These are phyloP conservation scores for Desmodus rotundus DNA, from an alignment of 2,113 vertebrate species.

Conservation along the genomic window DNA sequence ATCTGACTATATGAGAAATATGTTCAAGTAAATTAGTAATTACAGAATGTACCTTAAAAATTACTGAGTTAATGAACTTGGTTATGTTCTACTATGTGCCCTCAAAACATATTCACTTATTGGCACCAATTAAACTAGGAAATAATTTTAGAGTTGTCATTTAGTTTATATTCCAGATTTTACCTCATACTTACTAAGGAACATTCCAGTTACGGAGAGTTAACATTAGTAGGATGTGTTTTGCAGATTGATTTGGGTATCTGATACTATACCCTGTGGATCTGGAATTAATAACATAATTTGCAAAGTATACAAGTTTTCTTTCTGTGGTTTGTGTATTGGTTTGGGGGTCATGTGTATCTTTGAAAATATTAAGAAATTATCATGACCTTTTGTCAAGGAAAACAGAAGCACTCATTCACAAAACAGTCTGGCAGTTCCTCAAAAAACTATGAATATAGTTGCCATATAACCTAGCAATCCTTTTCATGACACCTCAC, in stretches of 20 bases:
- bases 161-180: background rate
- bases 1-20: background rate
- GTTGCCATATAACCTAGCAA: no score
- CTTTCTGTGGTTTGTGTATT: background rate
- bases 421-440: no score
- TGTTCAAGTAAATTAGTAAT: background rate
- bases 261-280: background rate
- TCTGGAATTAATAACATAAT: background rate
- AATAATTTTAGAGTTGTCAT: background rate
- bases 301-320: background rate
- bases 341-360: background rate
- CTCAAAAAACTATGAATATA: no score
- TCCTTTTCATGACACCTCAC: no score
- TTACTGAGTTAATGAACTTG: background rate
- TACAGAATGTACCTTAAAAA: background rate
- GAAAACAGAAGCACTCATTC: background rate
- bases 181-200: background rate
- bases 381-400: background rate
- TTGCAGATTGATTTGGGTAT: background rate
- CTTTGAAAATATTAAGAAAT: background rate
- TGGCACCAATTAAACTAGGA: background rate
- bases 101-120: background rate
- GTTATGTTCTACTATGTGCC: background rate
- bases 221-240: background rate
- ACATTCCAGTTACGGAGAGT: background rate